Percentiles rank a stretch among this genome's conserved stretches.
Conservation (phyloP, 2,113 vertebrate species). For the Callipepla californica region DNA sequence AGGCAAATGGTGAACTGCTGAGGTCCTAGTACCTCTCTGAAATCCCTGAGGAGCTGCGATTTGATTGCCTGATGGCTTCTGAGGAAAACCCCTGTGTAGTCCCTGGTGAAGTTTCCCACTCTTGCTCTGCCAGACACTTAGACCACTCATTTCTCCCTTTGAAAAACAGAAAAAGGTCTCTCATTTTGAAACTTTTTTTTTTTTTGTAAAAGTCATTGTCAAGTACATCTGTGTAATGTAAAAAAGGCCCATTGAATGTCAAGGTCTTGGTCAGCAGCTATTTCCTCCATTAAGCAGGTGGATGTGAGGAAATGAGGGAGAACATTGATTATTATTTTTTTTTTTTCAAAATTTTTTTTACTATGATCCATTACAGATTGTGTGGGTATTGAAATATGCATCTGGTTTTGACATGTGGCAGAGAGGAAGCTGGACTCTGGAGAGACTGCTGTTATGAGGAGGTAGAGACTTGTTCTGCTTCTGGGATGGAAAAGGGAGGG, state of each 20-base stretch:
- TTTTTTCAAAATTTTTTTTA: constrained; percentile 38
- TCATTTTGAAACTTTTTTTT: background rate
- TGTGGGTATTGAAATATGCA: constrained; percentile 45
- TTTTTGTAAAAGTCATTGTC: background rate
- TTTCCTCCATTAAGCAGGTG: constrained; percentile 54
- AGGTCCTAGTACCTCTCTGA: background rate
- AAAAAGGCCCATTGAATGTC: constrained; percentile 46
- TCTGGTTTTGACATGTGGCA: constrained; percentile 22
- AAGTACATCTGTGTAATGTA: background rate
- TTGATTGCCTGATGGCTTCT: background rate
- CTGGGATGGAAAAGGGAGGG: background rate
- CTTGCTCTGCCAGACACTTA: background rate
- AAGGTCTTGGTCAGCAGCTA: constrained; percentile 43
- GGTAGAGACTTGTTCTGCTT: background rate
- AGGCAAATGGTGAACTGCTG: background rate
- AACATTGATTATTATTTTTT: background rate
- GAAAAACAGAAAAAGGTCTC: background rate
- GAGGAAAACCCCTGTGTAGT: background rate
- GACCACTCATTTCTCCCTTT: background rate
- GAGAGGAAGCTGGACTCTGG: background rate
- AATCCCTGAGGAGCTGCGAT: background rate
- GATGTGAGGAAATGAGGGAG: constrained; percentile 52
- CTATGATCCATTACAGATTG: constrained; percentile 43
- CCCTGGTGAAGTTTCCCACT: background rate
- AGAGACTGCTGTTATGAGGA: constrained; percentile 1